A percentile compares a stretch with the other conserved stretches of the same genome.
Conservation (phyloP, 1,140 invertebrate genomes). For the Drosophila persimilis region DNA sequence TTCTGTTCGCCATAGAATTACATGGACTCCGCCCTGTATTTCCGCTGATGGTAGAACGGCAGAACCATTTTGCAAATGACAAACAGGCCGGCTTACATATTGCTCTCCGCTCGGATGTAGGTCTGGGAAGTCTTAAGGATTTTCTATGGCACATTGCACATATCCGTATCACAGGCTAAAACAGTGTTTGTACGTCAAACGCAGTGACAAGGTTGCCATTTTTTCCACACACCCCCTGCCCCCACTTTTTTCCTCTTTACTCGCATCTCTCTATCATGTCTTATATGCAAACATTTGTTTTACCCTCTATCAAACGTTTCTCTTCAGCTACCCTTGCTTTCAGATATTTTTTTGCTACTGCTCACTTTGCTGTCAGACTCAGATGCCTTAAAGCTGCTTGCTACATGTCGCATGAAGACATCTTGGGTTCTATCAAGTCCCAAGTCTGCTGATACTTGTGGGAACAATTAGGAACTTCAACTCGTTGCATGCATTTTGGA, state of each 20-base stretch:
- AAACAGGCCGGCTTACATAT: slow-evolving; percentile 4
- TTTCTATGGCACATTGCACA: slow-evolving; percentile 26
- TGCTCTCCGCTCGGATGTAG: slow-evolving; percentile 9
- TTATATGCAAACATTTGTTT: slow-evolving; percentile 46
- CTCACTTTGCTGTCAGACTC: slow-evolving; percentile 8
- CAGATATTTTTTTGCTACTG: slow-evolving; percentile 5
- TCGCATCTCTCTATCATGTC: not conserved
- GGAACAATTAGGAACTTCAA: slow-evolving; percentile 19
- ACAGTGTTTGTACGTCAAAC: slow-evolving; percentile 16
- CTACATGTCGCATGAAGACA: slow-evolving; percentile 2
- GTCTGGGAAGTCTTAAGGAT: slow-evolving; percentile 21
- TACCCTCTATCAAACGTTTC: slow-evolving; percentile 28
- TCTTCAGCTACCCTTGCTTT: not conserved
- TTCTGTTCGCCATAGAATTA: too few relatives aligned
- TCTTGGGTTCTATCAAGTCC: not conserved
- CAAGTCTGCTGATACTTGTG: not conserved
- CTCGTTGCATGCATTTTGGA: too few relatives aligned
- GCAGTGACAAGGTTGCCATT: slow-evolving; percentile 18
- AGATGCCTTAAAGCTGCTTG: slow-evolving; percentile 27
- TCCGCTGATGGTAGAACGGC: too few relatives aligned
- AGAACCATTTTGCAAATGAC: not conserved
- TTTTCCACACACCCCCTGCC: not conserved
- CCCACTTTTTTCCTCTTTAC: not conserved
- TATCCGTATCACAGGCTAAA: slow-evolving; percentile 7
- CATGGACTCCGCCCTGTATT: too few relatives aligned